phyloP scores from a whole-genome alignment of 2,797 vertebrate genomes.

The Pempheris klunzingeri region DNA sequence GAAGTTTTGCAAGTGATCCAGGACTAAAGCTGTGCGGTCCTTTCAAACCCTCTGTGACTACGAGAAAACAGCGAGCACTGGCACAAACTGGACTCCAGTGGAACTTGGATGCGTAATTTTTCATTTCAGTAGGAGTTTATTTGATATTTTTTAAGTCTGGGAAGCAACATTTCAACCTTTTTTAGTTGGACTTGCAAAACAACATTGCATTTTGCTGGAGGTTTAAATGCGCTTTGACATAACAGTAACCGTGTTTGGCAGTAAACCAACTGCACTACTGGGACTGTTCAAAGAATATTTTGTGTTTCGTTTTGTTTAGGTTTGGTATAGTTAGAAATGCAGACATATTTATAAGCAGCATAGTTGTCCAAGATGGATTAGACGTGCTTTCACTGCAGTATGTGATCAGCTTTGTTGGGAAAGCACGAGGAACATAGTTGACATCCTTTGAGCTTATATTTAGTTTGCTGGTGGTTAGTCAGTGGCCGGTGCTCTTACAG shows the following conservation, averaged over 20 bases:
- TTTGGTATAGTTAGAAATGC: slow-evolving; percentile 15
- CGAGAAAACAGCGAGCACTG: slow-evolving; percentile 12
- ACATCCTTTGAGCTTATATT: slow-evolving; percentile 24
- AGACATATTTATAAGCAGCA: slow-evolving; percentile 11
- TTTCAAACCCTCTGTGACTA: slow-evolving; percentile 4
- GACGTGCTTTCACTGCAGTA: slow-evolving; percentile 26
- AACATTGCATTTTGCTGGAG: not conserved
- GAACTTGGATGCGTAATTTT: slow-evolving; percentile 5
- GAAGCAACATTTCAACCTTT: not conserved
- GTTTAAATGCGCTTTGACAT: slow-evolving; percentile 20
- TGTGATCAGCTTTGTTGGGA: slow-evolving; percentile 32
- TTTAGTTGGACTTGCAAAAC: not conserved
- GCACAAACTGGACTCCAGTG: not conserved
- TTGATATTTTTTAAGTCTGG: not conserved
- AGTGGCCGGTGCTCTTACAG: slow-evolving; percentile 13
- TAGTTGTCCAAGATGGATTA: slow-evolving; percentile 31
- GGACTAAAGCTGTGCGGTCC: slow-evolving; percentile 16
- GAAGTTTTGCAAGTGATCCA: slow-evolving; percentile 16
- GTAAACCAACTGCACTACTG: slow-evolving; percentile 14
- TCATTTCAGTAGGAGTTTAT: not conserved
- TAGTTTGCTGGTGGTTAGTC: slow-evolving; percentile 36
- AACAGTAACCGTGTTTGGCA: slow-evolving; percentile 9
- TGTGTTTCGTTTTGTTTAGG: slow-evolving; percentile 25
- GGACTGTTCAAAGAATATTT: slow-evolving; percentile 14
- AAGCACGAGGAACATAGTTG: slow-evolving; percentile 29